Evolutionary conservation across 2,113 vertebrate species (phyloP).

Genomic region (Myanophis thanlyinensis): DNA sequence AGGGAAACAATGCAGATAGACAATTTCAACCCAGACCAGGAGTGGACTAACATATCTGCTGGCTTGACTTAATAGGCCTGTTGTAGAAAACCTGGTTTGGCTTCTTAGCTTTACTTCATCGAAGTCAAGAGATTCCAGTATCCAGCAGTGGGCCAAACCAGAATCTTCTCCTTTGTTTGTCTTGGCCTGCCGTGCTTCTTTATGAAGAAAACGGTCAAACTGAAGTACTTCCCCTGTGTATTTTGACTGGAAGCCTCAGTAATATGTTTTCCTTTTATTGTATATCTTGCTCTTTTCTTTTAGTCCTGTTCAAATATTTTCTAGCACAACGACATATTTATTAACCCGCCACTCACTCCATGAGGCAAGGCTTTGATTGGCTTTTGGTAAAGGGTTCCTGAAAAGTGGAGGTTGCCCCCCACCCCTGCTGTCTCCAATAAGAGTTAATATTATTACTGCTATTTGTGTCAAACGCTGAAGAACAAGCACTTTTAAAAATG

Average conservation of each 20-base stretch:
- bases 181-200: conserved; percentile 78
- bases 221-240: conserved; percentile 82
- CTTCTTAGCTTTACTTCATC: conserved; percentile 62
- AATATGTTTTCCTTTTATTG: conserved; percentile 79
- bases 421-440: conserved; percentile 69
- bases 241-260: conserved; percentile 82
- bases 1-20: not conserved
- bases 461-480: conserved; percentile 71
- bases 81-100: conserved; percentile 60
- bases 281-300: conserved; percentile 74
- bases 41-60: conserved; percentile 15
- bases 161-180: conserved; percentile 77
- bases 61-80: conserved; percentile 42
- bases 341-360: conserved; percentile 74
- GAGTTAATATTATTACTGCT: conserved; percentile 79
- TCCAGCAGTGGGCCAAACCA: conserved; percentile 74
- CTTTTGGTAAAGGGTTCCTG: conserved; percentile 66
- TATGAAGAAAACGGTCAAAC: conserved; percentile 79
- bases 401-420: conserved; percentile 43
- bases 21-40: not conserved
- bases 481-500: conserved; percentile 79
- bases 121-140: conserved; percentile 60
- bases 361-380: conserved; percentile 70
- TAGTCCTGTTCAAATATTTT: conserved; percentile 78
- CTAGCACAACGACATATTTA: conserved; percentile 79